Evolutionary conservation across 2,888 invertebrate species (phyloP), one percentile per base, ranked within the genome.

Genomic region (Mesorhabditis sp.): DNA sequence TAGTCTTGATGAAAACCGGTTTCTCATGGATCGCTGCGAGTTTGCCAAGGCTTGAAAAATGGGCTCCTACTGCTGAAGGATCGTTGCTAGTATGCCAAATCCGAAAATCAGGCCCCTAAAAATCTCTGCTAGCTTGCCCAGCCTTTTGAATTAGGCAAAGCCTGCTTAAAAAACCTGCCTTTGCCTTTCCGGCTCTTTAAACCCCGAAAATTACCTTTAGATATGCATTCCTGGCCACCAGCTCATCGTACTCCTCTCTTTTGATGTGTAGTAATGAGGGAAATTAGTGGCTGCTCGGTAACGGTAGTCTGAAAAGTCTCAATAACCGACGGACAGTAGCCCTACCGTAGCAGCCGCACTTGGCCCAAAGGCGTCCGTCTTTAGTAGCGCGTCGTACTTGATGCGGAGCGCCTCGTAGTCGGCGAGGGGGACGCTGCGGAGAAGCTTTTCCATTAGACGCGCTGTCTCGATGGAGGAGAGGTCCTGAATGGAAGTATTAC

Each of bases 391-490:
- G 67, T 78, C 76, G 68, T 79, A 79, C 63, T 78, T 76, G 15
- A 67, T 67, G 67, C 71, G 70, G 65, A 79, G 43, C 62, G 73
- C 70, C n/a, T 80, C 77, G 68, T 79, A 80, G 28, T 75, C 74
- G 41, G 71, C 69, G 43, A 79, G 44, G 5, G 80, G 77, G 43
- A 82, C 78, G 44, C 82, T 81, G 63, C 81, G 77, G 6, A 81
- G 64, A 5, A 83, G 62, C 28, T 72, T 70, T 62, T 81, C 80
- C 67, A 83, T 82, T 15, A 83, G 73, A 28, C 76, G 73, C 15
- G 80, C 83, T 28, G 81, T 73, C 67, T 83, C 83, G 50, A 80
- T 76, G 67, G 72, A 65, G 3, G 72, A 73, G 45, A 75, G 67
- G 63, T 80, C 81, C 78, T 78, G 43, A 70, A 76, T 64, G 28